Percentiles rank a stretch among this genome's conserved stretches.
phyloP scores from a whole-genome alignment of 2,797 vertebrate genomes.

The Netta rufina region DNA sequence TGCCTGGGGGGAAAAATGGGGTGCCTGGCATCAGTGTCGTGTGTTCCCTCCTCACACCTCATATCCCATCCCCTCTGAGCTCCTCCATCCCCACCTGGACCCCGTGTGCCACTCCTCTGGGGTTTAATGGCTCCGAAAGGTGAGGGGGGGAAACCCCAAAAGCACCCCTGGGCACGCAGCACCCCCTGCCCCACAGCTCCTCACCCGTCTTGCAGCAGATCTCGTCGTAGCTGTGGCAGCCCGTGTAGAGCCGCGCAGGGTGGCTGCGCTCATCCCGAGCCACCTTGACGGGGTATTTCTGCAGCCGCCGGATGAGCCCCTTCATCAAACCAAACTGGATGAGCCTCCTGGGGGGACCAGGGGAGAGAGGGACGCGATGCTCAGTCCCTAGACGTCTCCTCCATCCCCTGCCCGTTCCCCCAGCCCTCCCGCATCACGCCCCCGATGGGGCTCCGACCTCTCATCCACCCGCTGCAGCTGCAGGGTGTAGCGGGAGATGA shows the following conservation, averaged over 20 bases:
- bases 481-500: slow-evolving; percentile 93
- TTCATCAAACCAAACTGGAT: slow-evolving; percentile 98
- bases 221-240: slow-evolving; percentile 97
- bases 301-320: slow-evolving; percentile 91
- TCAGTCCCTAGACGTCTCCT: background rate
- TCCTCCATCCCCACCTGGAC: background rate
- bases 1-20: slow-evolving; percentile 79
- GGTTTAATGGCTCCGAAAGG: background rate
- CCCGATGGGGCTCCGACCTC: slow-evolving; percentile 77
- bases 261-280: slow-evolving; percentile 87
- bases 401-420: background rate
- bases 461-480: slow-evolving; percentile 95
- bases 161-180: rapidly evolving
- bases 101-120: rapidly evolving
- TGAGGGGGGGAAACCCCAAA: background rate
- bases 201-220: slow-evolving; percentile 98
- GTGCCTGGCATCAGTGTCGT: rapidly evolving
- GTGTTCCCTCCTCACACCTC: rapidly evolving
- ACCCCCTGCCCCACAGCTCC: rapidly evolving
- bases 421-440: background rate
- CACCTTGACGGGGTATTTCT: slow-evolving; percentile 96
- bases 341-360: slow-evolving; percentile 81
- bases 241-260: slow-evolving; percentile 91
- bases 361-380: rapidly evolving
- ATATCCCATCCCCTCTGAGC: background rate